phyloP scores from a whole-genome alignment of 2,113 vertebrate species.

The Athene cunicularia region DNA sequence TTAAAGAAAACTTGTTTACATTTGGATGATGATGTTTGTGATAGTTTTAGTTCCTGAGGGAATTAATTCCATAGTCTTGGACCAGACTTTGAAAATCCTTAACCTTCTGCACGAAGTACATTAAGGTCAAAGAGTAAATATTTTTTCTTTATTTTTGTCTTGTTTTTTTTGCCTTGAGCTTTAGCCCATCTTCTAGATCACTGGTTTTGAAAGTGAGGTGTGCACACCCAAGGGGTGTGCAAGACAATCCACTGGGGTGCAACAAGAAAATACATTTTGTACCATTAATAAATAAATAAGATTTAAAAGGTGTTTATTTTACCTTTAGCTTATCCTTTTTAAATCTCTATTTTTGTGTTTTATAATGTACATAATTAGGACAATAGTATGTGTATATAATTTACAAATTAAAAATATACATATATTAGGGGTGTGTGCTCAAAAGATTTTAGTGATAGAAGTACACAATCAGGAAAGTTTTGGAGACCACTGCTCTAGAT shows the following conservation, averaged over 20 bases:
- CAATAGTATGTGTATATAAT: neutral
- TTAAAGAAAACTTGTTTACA: conserved; percentile 37
- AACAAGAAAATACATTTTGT: neutral
- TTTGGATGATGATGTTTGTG: neutral
- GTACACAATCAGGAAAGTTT: neutral
- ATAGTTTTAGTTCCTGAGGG: conserved; percentile 25
- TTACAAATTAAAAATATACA: neutral
- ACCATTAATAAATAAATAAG: neutral
- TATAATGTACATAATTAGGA: neutral
- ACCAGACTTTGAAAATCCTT: neutral
- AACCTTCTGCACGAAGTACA: neutral
- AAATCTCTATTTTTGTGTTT: neutral
- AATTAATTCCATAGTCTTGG: conserved; percentile 13
- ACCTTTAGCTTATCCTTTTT: neutral
- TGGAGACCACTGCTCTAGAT: neutral
- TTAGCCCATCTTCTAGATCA: neutral
- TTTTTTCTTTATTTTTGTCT: neutral
- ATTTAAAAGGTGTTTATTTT: neutral
- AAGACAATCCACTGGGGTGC: neutral
- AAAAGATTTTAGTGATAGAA: neutral
- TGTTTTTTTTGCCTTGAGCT: neutral
- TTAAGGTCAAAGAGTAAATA: neutral
- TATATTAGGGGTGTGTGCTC: neutral
- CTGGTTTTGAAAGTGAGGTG: neutral
- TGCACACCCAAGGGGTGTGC: neutral